A percentile compares a stretch with the other conserved stretches of the same genome.
Evolutionary conservation across 2,797 vertebrate species (phyloP).

Genomic region (Zalophus californianus): DNA sequence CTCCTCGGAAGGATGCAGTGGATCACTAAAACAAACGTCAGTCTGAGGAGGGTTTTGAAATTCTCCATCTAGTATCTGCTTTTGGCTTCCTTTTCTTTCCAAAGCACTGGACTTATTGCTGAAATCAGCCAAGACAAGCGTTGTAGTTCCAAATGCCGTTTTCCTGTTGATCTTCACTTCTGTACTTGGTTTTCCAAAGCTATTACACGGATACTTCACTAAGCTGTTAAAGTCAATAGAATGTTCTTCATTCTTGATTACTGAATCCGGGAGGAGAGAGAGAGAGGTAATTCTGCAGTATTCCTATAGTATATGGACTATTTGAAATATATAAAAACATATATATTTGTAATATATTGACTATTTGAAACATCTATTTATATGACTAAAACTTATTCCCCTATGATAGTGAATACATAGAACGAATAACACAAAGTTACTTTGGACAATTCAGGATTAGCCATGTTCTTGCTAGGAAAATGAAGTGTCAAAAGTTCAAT

Average conservation of each 20-base stretch:
- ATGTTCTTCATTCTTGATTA: slow-evolving; percentile 81
- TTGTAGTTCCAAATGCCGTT: slow-evolving; percentile 93
- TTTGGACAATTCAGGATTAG: background rate
- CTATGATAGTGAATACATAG: background rate
- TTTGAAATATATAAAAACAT: background rate
- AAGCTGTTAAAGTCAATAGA: slow-evolving; percentile 85
- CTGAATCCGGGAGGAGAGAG: slow-evolving; percentile 86
- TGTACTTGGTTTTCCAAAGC: slow-evolving; percentile 91
- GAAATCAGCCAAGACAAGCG: slow-evolving; percentile 93
- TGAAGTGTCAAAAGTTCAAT: background rate
- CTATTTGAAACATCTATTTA: background rate
- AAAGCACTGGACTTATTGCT: slow-evolving; percentile 85
- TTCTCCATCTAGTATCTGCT: background rate
- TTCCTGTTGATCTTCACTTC: slow-evolving; percentile 95
- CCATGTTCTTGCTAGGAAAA: background rate
- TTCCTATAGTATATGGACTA: background rate
- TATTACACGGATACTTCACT: slow-evolving; percentile 93
- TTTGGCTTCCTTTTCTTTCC: slow-evolving; percentile 70
- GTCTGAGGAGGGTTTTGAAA: slow-evolving; percentile 51
- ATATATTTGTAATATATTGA: background rate
- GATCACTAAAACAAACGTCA: slow-evolving; percentile 20
- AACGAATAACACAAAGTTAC: background rate
- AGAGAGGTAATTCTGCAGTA: slow-evolving; percentile 51
- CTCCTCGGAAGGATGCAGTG: slow-evolving; percentile 18
- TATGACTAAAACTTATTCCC: background rate